These are phyloP conservation scores for Mnemiopsis leidyi DNA, from an alignment of 37 sponge, comb jelly and placozoan species.

Conservation along the genomic window DNA sequence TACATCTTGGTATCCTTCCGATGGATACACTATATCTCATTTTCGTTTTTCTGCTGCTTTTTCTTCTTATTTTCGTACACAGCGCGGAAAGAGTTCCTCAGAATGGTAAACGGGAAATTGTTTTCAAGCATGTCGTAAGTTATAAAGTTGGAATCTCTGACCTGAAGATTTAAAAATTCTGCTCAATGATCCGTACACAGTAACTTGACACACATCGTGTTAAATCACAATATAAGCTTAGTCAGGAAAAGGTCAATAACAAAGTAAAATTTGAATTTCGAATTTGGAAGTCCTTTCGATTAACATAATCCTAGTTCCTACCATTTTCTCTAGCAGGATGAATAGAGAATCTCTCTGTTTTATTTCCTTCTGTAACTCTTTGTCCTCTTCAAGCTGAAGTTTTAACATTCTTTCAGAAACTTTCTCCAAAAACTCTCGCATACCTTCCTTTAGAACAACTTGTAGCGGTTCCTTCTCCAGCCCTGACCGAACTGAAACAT, in stretches of 20 bases:
- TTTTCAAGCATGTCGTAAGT: constrained; percentile 84
- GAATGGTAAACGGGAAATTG: constrained; percentile 88
- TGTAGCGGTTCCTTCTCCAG: constrained; percentile 26
- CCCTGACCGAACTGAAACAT: constrained; percentile 17
- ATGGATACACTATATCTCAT: constrained; percentile 60
- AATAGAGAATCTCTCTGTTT: constrained; percentile 31
- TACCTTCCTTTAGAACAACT: constrained; percentile 6
- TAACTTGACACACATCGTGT: no score
- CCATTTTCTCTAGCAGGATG: constrained; percentile 52
- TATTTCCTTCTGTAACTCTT: constrained; percentile 58
- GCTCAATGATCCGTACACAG: not conserved
- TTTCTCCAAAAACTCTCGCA: constrained; percentile 55
- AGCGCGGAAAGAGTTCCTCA: constrained; percentile 82
- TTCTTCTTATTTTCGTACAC: constrained; percentile 69
- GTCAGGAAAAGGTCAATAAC: no score
- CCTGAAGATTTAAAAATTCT: constrained; percentile 65
- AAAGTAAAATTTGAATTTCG: no score
- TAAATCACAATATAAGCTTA: no score
- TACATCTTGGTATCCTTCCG: no score
- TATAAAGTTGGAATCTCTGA: constrained; percentile 82
- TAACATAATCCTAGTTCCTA: not conserved
- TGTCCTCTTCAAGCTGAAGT: constrained; percentile 37
- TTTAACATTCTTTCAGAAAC: constrained; percentile 57
- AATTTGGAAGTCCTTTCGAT: no score
- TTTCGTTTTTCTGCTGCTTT: not conserved